Conservation (phyloP, 2,888 invertebrate species). For the Cryptocephalus primarius region DNA sequence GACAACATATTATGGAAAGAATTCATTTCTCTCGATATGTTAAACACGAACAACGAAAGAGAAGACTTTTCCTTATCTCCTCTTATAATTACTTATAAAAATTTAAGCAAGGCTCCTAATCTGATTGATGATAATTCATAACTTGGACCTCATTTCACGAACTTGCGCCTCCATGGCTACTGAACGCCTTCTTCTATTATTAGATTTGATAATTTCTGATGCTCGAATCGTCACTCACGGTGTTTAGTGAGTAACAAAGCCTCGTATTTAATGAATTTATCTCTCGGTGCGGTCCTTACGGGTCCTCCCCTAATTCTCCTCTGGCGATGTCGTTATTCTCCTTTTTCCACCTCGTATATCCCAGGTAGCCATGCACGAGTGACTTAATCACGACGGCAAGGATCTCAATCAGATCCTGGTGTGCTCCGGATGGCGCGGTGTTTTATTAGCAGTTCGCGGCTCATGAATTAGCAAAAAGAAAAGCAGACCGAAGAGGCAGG, state of each 20-base stretch:
- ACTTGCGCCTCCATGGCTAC: no score
- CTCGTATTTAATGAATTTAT: no score
- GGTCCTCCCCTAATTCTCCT: neutral
- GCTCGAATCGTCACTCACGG: no score
- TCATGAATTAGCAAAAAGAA: conserved; percentile 58
- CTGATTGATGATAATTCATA: no score
- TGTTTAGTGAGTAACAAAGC: no score
- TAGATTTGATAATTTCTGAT: no score
- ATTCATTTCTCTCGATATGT: neutral
- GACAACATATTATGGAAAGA: neutral
- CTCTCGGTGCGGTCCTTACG: neutral
- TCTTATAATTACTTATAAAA: no score
- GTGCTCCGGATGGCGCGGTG: conserved; percentile 9
- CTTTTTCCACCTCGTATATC: conserved; percentile 4
- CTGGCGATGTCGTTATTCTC: neutral
- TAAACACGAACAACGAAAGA: neutral
- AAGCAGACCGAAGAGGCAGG: conserved; percentile 36
- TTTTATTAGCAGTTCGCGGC: conserved; percentile 43
- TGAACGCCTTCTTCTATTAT: no score
- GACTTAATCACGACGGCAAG: conserved; percentile 15
- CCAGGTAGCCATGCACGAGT: conserved; percentile 27
- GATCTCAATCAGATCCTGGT: conserved; percentile 8
- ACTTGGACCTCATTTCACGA: no score
- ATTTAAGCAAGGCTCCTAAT: no score
- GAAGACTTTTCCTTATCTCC: no score